Evolutionary conservation across 2,797 vertebrate genomes (phyloP).

Genomic region (Manis javanica): DNA sequence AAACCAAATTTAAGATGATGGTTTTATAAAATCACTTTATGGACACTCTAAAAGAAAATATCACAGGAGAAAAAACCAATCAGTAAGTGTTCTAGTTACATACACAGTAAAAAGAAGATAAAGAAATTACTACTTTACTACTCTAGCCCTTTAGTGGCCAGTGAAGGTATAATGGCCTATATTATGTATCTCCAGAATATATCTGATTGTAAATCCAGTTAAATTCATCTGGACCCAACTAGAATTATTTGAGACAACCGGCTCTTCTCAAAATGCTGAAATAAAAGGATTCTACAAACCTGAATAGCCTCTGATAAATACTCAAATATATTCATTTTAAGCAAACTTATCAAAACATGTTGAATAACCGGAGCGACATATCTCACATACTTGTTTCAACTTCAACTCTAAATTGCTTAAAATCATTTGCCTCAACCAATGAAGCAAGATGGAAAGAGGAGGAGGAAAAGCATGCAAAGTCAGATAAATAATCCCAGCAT

Average conservation of each 20-base stretch:
- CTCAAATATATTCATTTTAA: constrained; percentile 24
- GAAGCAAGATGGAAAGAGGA: background rate
- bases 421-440: background rate
- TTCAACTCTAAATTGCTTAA: background rate
- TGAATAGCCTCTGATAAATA: background rate
- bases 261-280: constrained; percentile 15
- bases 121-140: background rate
- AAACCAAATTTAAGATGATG: constrained; percentile 13
- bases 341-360: background rate
- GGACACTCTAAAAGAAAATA: constrained; percentile 37
- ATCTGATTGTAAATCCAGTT: background rate
- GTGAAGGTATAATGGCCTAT: background rate
- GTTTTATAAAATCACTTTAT: background rate
- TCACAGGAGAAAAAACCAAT: background rate
- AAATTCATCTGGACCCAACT: background rate
- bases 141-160: too few species aligned
- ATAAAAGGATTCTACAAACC: background rate
- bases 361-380: background rate
- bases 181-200: background rate
- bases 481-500: background rate
- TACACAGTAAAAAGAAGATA: background rate
- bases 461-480: background rate
- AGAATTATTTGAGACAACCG: background rate
- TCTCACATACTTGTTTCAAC: background rate
- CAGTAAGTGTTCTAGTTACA: background rate